These are phyloP conservation scores for Orchestes rusci DNA, from an alignment of 2,888 invertebrate species.

Conservation along the genomic window DNA sequence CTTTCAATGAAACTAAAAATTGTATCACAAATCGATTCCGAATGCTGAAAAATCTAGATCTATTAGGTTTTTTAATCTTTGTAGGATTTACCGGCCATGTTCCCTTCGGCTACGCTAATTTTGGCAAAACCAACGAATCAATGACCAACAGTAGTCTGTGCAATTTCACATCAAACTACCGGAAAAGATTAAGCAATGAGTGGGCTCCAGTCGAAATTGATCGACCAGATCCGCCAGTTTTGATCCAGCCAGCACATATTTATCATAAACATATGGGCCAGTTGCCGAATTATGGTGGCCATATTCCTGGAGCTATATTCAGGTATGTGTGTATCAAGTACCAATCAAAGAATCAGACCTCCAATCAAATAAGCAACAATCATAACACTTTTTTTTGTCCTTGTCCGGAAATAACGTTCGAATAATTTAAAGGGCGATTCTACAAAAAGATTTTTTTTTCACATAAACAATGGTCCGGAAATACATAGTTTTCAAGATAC, in stretches of 20 bases:
- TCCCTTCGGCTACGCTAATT: slow-evolving; percentile 57
- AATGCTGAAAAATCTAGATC: no score
- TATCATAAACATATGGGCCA: slow-evolving; percentile 69
- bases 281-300: slow-evolving; percentile 70
- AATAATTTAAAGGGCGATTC: no score
- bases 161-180: slow-evolving; percentile 69
- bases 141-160: slow-evolving; percentile 64
- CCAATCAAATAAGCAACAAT: no score
- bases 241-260: slow-evolving; percentile 52
- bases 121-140: slow-evolving; percentile 57
- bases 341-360: no score
- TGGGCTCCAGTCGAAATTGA: slow-evolving; percentile 64
- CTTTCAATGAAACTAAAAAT: no score
- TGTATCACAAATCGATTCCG: no score
- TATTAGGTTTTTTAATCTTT: not conserved
- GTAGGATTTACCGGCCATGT: slow-evolving; percentile 60
- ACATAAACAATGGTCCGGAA: no score
- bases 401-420: no score
- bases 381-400: no score
- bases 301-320: slow-evolving; percentile 67
- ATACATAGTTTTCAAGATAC: no score
- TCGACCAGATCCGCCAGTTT: slow-evolving; percentile 46
- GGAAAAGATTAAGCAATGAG: slow-evolving; percentile 62
- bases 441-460: no score
- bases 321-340: no score